Conservation (phyloP, 64 coral and sea anemone genomes). For the Montipora sp. region DNA sequence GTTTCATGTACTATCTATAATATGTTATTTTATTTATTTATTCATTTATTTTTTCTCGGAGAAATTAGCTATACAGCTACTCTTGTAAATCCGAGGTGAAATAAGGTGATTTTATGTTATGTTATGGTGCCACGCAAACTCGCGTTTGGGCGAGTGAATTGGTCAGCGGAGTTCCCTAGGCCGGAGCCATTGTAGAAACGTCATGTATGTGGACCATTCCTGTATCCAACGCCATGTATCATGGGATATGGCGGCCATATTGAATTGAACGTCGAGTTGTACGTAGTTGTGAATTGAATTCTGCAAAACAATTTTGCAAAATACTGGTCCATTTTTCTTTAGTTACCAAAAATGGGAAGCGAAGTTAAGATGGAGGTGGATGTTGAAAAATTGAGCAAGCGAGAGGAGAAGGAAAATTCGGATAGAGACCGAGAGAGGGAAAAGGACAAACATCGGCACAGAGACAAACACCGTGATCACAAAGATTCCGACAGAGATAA, state of each 20-base stretch:
- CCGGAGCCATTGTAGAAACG: no score
- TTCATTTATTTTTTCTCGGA: no score
- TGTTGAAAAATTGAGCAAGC: slow-evolving; percentile 21
- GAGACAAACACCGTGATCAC: slow-evolving; percentile 61
- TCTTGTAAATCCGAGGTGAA: no score
- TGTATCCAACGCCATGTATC: not conserved
- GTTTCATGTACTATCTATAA: no score
- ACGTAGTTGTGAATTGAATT: not conserved
- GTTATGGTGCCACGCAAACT: no score
- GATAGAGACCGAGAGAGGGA: slow-evolving; percentile 45
- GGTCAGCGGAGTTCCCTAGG: no score
- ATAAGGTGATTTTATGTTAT: no score
- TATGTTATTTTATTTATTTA: no score
- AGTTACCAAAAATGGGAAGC: slow-evolving; percentile 5
- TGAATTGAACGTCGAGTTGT: not conserved
- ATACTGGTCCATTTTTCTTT: not conserved
- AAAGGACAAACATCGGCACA: slow-evolving; percentile 47
- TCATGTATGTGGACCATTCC: no score
- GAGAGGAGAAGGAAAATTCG: slow-evolving; percentile 49
- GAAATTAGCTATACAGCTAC: no score
- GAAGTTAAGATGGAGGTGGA: slow-evolving; percentile 42
- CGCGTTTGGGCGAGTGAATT: no score
- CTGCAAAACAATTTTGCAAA: not conserved
- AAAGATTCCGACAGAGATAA: slow-evolving; percentile 74
- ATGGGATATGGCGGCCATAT: slow-evolving; percentile 32